Conservation (phyloP, 2,113 vertebrate genomes). For the Pluvialis apricaria region DNA sequence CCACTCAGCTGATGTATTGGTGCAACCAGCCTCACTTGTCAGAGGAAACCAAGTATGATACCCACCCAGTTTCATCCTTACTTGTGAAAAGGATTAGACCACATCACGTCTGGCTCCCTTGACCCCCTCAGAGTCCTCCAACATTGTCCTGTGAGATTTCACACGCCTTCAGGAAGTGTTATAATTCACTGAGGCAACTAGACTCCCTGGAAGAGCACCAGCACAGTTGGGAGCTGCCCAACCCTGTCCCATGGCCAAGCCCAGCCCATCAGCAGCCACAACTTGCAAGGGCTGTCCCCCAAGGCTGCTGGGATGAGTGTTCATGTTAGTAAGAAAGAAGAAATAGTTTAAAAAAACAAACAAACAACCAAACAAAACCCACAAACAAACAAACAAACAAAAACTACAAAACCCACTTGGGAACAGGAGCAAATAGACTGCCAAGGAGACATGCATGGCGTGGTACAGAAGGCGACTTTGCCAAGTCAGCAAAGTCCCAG, state of each 20-base stretch:
- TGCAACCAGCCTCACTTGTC: not conserved
- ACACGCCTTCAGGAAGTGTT: not conserved
- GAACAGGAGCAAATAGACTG: not conserved
- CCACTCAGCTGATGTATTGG: not conserved
- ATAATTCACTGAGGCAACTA: not conserved
- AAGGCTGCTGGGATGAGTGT: not conserved
- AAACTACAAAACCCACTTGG: not conserved
- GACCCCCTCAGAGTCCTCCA: not conserved
- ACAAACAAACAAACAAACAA: not conserved
- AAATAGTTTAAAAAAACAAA: not conserved
- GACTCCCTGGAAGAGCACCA: not conserved
- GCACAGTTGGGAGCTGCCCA: not conserved
- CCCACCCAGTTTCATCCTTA: not conserved
- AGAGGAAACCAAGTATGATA: not conserved
- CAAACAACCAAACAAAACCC: not conserved
- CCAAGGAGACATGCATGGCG: not conserved
- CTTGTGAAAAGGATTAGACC: not conserved
- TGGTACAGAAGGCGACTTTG: not conserved
- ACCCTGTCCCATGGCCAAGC: not conserved
- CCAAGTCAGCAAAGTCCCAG: not conserved
- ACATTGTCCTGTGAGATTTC: not conserved
- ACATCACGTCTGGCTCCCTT: not conserved
- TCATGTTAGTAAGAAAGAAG: not conserved
- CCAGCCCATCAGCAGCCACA: not conserved
- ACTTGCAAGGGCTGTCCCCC: not conserved